phyloP scores from a whole-genome alignment of 2,888 invertebrate genomes.

The Hirtodrosophila cameraria region DNA sequence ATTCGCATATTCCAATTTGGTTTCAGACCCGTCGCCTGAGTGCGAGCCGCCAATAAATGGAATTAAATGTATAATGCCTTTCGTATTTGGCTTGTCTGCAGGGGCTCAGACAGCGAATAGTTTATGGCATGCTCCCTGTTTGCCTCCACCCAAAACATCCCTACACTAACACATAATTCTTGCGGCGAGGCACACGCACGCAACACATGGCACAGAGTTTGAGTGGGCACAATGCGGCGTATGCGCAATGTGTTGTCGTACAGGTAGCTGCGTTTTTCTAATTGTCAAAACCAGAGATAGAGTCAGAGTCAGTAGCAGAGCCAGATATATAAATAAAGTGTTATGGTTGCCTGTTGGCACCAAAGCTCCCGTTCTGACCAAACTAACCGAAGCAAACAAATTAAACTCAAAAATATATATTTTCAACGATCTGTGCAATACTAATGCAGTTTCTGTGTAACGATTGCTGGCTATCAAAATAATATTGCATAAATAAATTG shows the following conservation, averaged over 20 bases:
- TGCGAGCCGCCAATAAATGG: conserved; percentile 46
- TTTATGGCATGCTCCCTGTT: conserved; percentile 26
- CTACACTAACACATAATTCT: conserved; percentile 13
- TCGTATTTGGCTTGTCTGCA: conserved; percentile 33
- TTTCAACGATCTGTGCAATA: conserved; percentile 32
- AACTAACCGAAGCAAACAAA: conserved; percentile 57
- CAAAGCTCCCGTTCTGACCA: background rate
- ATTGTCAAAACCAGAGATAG: conserved; percentile 32
- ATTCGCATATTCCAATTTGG: too few species aligned
- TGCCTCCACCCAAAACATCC: background rate
- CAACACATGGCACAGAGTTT: background rate
- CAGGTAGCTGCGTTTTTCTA: conserved; percentile 51
- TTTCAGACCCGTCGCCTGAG: background rate
- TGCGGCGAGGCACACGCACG: conserved; percentile 9
- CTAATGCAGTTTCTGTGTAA: conserved; percentile 47
- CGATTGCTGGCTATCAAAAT: conserved; percentile 35
- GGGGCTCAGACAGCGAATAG: conserved; percentile 22
- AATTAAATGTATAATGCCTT: conserved; percentile 52
- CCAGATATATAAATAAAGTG: conserved; percentile 60
- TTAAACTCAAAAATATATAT: conserved; percentile 51
- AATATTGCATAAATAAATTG: conserved; percentile 60
- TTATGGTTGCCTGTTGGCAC: conserved; percentile 22
- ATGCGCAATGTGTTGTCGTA: conserved; percentile 53
- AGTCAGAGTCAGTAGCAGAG: conserved; percentile 3
- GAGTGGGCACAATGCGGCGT: conserved; percentile 50